A percentile compares a stretch with the other conserved stretches of the same genome.
Conservation (phyloP, 2,888 invertebrate species). For the Lapara coniferarum region DNA sequence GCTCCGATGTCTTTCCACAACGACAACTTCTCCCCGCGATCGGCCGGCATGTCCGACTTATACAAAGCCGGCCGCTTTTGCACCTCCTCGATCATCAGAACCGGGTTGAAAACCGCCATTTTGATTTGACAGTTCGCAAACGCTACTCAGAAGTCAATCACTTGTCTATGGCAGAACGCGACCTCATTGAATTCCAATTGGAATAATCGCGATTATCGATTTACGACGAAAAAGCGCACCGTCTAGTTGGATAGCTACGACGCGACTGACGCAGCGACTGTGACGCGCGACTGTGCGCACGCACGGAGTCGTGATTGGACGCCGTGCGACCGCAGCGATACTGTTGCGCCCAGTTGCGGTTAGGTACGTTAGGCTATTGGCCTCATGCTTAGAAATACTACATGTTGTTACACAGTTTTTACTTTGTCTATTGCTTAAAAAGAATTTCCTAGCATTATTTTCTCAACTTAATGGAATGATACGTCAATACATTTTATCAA, state of each 20-base stretch:
- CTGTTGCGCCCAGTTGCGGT: conserved; percentile 45
- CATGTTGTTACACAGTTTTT: background rate
- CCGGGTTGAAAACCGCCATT: conserved; percentile 55
- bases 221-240: conserved; percentile 59
- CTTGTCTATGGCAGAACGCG: background rate
- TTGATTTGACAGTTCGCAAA: conserved; percentile 29
- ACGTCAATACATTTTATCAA: background rate
- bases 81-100: conserved; percentile 69
- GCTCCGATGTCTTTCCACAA: conserved; percentile 76
- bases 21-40: conserved; percentile 72
- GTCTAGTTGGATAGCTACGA: conserved; percentile 47
- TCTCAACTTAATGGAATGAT: too few species aligned
- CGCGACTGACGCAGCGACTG: conserved; percentile 56
- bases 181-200: background rate
- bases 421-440: background rate
- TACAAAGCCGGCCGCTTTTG: conserved; percentile 73
- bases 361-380: conserved; percentile 14
- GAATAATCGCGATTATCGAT: conserved; percentile 27
- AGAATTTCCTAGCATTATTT: too few species aligned
- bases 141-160: background rate
- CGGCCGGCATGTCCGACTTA: conserved; percentile 69
- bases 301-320: conserved; percentile 47
- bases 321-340: conserved; percentile 38
- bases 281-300: conserved; percentile 45
- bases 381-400: background rate